phyloP scores from a whole-genome alignment of 2,113 vertebrate genomes.

The Camelus dromedarius region DNA sequence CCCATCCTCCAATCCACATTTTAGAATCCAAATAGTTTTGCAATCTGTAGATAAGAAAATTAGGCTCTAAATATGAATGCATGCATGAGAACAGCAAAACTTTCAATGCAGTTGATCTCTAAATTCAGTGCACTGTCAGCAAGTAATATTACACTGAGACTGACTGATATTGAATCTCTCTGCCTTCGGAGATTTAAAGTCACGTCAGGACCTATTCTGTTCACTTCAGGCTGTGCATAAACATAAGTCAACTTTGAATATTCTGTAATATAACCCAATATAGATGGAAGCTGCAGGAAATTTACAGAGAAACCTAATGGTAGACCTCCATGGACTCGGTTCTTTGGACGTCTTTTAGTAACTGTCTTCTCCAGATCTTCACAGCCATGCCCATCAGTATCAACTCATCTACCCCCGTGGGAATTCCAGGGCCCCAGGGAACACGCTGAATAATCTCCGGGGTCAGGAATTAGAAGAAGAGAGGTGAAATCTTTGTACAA shows the following conservation, averaged over 20 bases:
- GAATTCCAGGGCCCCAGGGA: not conserved
- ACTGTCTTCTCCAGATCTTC: not conserved
- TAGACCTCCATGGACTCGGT: not conserved
- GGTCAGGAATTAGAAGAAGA: not conserved
- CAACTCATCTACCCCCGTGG: too few species aligned
- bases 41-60: not conserved
- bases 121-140: not conserved
- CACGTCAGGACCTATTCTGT: not conserved
- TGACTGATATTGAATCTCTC: not conserved
- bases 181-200: constrained; percentile 2
- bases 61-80: not conserved
- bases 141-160: not conserved
- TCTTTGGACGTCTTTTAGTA: not conserved
- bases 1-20: not conserved
- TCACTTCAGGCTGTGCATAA: not conserved
- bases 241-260: not conserved
- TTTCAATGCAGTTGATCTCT: not conserved
- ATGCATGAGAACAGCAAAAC: not conserved
- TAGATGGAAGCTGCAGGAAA: not conserved
- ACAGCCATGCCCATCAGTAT: not conserved
- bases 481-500: not conserved
- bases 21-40: not conserved
- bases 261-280: not conserved
- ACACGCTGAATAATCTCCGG: not conserved
- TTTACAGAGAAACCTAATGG: not conserved